These are phyloP conservation scores for Eurytoma californica DNA, from an alignment of 2,888 invertebrate genomes.

Conservation along the genomic window DNA sequence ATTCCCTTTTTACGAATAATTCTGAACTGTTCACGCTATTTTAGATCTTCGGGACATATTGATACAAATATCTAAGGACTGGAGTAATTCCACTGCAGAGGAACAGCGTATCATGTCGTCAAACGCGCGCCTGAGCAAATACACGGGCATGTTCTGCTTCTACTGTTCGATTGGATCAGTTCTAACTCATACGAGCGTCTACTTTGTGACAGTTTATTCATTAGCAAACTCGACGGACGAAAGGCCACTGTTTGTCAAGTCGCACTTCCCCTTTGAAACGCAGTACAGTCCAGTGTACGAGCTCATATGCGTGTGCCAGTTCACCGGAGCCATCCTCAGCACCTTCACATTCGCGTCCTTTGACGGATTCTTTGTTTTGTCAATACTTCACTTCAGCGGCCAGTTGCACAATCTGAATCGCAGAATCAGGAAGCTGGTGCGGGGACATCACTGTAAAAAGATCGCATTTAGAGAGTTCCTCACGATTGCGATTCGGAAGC, in stretches of 20 bases:
- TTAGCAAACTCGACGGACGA: not conserved
- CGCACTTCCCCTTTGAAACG: constrained; percentile 60
- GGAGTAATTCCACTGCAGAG: constrained; percentile 13
- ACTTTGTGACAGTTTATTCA: not conserved
- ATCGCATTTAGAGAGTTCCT: not conserved
- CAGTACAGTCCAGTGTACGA: constrained; percentile 59
- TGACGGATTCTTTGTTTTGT: constrained; percentile 61
- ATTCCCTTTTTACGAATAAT: no score
- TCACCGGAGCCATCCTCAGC: constrained; percentile 55
- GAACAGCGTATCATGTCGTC: constrained; percentile 31
- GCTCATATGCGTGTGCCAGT: constrained; percentile 62
- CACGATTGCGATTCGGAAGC: not conserved
- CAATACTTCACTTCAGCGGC: constrained; percentile 64
- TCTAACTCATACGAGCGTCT: not conserved
- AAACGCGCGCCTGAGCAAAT: constrained; percentile 17
- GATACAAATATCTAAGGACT: constrained; percentile 23
- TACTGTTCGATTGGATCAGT: not conserved
- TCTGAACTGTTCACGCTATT: no score
- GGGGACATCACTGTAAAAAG: not conserved
- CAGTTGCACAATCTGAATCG: constrained; percentile 57
- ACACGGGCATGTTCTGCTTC: constrained; percentile 5
- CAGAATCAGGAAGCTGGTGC: constrained; percentile 1
- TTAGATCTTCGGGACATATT: constrained; percentile 21
- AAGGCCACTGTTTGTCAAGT: not conserved
- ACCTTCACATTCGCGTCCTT: constrained; percentile 61